These are phyloP conservation scores for Corythoichthys haematopterus DNA, from an alignment of 2,113 vertebrate species.

Conservation along the genomic window DNA sequence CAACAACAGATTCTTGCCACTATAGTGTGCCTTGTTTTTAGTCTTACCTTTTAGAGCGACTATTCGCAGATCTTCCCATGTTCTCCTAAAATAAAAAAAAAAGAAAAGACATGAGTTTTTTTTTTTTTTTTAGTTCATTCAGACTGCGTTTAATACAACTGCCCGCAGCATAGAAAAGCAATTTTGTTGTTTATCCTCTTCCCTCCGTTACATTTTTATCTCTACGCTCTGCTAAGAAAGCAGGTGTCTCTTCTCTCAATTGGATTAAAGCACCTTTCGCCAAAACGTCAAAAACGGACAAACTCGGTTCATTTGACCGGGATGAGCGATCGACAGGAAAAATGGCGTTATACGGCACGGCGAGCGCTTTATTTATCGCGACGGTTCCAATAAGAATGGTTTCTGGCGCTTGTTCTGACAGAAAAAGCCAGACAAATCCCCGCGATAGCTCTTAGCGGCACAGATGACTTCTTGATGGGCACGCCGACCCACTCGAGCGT, in stretches of 20 bases:
- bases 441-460: conserved; percentile 13
- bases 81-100: conserved; percentile 75
- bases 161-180: conserved; percentile 34
- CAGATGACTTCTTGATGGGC: not conserved
- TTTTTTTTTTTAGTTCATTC: too few species aligned
- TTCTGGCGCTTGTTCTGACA: not conserved
- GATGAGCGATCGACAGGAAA: too few species aligned
- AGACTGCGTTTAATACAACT: conserved; percentile 23
- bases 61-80: conserved; percentile 72
- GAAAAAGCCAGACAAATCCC: conserved; percentile 25
- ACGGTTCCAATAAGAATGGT: conserved; percentile 25
- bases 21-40: not conserved
- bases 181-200: conserved; percentile 17
- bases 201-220: conserved; percentile 26
- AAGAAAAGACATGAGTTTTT: conserved; percentile 26
- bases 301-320: too few species aligned
- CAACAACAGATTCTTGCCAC: not conserved
- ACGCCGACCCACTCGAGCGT: not conserved
- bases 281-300: too few species aligned
- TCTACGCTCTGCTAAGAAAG: not conserved
- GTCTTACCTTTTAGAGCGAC: conserved; percentile 86
- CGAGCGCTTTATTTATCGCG: conserved; percentile 43
- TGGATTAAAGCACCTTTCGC: not conserved
- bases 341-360: not conserved
- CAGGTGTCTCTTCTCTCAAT: not conserved